These are phyloP conservation scores for Bubo blakistoni DNA, from an alignment of 2,113 vertebrate genomes.

Conservation along the genomic window DNA sequence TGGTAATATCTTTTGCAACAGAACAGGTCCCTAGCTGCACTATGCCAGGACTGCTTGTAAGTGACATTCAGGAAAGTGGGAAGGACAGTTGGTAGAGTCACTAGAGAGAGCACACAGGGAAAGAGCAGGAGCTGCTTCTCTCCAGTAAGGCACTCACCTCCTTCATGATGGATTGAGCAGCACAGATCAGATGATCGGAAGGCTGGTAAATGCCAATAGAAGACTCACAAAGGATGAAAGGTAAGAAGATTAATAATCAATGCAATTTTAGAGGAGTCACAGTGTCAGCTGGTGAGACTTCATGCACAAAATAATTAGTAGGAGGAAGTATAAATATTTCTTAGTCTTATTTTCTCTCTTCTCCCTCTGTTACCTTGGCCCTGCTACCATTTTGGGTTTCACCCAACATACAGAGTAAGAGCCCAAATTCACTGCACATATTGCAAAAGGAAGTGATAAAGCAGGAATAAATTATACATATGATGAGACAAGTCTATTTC, in stretches of 20 bases:
- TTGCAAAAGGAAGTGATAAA: background rate
- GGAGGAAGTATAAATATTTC: background rate
- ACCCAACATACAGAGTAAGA: background rate
- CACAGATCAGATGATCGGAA: background rate
- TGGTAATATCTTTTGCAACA: background rate
- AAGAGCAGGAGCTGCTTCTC: background rate
- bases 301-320: background rate
- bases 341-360: background rate
- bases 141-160: background rate
- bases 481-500: background rate
- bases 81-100: background rate
- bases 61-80: background rate
- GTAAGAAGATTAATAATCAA: conserved; percentile 35
- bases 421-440: background rate
- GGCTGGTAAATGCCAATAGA: background rate
- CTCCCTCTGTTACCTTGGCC: background rate
- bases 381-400: background rate
- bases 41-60: background rate
- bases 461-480: background rate
- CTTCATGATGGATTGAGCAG: background rate
- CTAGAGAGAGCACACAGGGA: background rate
- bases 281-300: background rate
- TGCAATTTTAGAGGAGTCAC: background rate
- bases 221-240: conserved; percentile 22
- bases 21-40: background rate